phyloP scores from a whole-genome alignment of 2,888 invertebrate genomes.

The Bimastos eiseni region DNA sequence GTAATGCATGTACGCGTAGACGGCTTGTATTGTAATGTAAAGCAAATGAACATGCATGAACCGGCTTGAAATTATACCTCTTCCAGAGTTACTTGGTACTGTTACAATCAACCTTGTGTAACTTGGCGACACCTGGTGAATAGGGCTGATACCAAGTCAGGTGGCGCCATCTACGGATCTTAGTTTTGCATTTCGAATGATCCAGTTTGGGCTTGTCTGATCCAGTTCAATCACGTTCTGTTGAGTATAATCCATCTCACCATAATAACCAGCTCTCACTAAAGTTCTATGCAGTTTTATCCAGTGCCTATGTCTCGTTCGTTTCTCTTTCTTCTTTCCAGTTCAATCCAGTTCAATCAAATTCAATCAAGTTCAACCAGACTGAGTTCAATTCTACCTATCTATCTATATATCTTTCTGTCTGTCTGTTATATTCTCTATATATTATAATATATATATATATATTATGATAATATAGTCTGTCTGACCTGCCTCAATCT shows the following conservation, averaged over 20 bases:
- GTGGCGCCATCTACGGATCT: not conserved
- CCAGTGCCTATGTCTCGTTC: too few relatives aligned
- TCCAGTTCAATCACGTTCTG: not conserved
- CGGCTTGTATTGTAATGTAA: not conserved
- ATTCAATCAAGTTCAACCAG: not conserved
- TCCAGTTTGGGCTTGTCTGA: not conserved
- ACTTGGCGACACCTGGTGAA: not conserved
- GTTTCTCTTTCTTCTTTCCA: not conserved
- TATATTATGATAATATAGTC: too few relatives aligned
- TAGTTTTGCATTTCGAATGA: too few relatives aligned
- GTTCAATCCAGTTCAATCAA: not conserved
- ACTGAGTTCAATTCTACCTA: not conserved
- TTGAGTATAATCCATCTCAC: not conserved
- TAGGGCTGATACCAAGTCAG: not conserved
- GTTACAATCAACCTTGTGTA: not conserved
- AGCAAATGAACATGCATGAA: not conserved
- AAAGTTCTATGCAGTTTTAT: too few relatives aligned
- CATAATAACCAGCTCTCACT: too few relatives aligned
- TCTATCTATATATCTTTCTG: too few relatives aligned
- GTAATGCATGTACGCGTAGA: not conserved
- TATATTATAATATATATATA: too few relatives aligned
- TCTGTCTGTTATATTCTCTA: too few relatives aligned
- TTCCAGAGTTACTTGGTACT: not conserved
- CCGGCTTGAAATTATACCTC: not conserved
- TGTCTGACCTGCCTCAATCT: too few relatives aligned